Evolutionary conservation across 2,113 vertebrate genomes (phyloP), one percentile per base, ranked within the genome.

Genomic region (Dinomys branickii): DNA sequence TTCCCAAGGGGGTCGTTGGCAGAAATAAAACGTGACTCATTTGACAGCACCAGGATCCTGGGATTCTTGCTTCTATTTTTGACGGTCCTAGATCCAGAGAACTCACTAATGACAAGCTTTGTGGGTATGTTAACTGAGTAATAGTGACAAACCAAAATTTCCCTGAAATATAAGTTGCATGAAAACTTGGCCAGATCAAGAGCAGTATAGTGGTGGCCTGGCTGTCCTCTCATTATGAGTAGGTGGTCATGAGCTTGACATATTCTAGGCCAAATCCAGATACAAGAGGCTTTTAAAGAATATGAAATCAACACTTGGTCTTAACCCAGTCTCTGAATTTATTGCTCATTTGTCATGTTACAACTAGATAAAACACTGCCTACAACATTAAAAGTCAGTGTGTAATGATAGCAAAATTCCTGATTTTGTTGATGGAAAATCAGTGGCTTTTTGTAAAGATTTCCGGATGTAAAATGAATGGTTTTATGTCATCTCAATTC

Each of bases 51-150:
- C 94, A 97, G 88, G 71, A 97, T 90, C 89, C 67, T 96, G 84
- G 88, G 52, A 97, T 92, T 97, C 85, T 97, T 96, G 95, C 44
- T 97, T 97, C 98, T 98, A 98, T 97, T 98, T 98, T 97, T 94
- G 97, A 97, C 52, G 67, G 38, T 88, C 94, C 80, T 96, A 90
- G 81, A 96, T 63, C 87, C 80, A 47, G 85, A 96, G 90, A 96
- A 97, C 47, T 97, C 95, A 94, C 87, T 95, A 93, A 91, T 77
- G 94, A 94, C 95, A 97, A 71, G 90, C 85, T 93, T 88, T 50
- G 26, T 65, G 94, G 65, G 82, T 81, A 92, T 91, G 35, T 94
- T 92, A 92, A 95, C 80, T n/a, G 84, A 97, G 86, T 82, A 96
- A 97, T 85, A 88, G 96, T 97, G 97, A 95, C 92, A 90, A 96